A percentile compares a stretch with the other conserved stretches of the same genome.
phyloP scores from a whole-genome alignment of 2,797 vertebrate species.

The Syncerus caffer region DNA sequence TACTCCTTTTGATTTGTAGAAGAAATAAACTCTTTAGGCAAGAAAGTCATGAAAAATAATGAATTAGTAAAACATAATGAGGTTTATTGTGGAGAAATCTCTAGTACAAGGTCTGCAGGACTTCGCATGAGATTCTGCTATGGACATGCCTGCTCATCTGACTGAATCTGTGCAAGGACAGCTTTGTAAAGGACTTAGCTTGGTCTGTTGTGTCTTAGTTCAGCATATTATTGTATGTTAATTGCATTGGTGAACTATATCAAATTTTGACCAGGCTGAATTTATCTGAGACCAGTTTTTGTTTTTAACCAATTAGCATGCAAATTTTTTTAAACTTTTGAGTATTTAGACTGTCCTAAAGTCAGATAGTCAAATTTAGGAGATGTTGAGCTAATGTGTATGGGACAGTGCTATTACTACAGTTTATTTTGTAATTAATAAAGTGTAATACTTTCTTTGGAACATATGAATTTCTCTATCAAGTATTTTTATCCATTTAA shows the following conservation, averaged over 20 bases:
- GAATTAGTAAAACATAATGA: background rate
- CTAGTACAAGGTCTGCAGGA: background rate
- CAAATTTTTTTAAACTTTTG: background rate
- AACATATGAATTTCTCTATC: background rate
- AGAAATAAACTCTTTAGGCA: background rate
- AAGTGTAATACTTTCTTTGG: background rate
- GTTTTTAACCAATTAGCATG: background rate
- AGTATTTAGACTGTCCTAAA: background rate
- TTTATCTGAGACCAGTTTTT: background rate
- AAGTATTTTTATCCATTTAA: background rate
- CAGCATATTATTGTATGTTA: background rate
- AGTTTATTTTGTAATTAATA: background rate
- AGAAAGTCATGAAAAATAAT: constrained; percentile 33
- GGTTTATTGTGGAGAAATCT: background rate
- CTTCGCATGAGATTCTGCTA: background rate
- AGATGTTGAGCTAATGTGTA: background rate
- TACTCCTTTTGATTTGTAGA: background rate
- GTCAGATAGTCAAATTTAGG: background rate
- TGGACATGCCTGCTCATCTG: background rate
- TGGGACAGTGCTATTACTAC: background rate
- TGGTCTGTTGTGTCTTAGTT: background rate
- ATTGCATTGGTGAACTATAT: background rate
- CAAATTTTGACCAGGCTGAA: background rate
- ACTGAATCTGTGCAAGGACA: background rate
- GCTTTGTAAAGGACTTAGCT: background rate